Percentiles rank a stretch among this genome's conserved stretches.
Conservation (phyloP, 2,797 vertebrate species). For the Anabacerthia variegaticeps region DNA sequence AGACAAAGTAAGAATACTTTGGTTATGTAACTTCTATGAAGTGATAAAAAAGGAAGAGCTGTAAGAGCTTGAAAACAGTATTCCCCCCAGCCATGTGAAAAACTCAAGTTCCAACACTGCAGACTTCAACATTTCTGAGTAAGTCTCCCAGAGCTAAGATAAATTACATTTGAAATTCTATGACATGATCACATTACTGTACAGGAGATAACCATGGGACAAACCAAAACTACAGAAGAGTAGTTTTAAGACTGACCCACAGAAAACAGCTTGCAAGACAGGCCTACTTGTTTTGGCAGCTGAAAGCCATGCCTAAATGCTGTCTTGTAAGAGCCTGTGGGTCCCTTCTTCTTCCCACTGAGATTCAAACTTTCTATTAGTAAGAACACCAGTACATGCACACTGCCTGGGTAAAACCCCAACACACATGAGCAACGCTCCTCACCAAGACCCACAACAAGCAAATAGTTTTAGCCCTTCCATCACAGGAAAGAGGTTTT, state of each 20-base stretch:
- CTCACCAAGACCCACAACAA: background rate
- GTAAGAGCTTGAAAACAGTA: fast-evolving
- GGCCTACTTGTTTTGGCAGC: background rate
- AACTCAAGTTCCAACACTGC: background rate
- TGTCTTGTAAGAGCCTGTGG: background rate
- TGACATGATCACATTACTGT: background rate
- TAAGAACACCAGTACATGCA: background rate
- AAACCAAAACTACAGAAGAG: background rate
- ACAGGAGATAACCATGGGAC: background rate
- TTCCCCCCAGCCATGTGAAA: fast-evolving
- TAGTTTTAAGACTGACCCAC: background rate
- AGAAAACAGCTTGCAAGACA: background rate
- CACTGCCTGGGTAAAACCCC: background rate
- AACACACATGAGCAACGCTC: background rate
- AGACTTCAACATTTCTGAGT: background rate
- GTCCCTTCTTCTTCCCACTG: background rate
- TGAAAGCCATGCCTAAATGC: background rate
- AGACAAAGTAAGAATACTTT: background rate
- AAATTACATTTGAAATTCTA: background rate
- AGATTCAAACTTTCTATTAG: background rate
- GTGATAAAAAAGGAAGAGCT: background rate
- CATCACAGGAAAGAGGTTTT: background rate
- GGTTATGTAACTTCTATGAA: background rate
- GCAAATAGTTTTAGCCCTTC: background rate
- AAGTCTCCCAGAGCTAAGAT: background rate